Base-by-base conservation (phyloP, 2,888 invertebrate genomes). In the Apodemia hepburni region DNA sequence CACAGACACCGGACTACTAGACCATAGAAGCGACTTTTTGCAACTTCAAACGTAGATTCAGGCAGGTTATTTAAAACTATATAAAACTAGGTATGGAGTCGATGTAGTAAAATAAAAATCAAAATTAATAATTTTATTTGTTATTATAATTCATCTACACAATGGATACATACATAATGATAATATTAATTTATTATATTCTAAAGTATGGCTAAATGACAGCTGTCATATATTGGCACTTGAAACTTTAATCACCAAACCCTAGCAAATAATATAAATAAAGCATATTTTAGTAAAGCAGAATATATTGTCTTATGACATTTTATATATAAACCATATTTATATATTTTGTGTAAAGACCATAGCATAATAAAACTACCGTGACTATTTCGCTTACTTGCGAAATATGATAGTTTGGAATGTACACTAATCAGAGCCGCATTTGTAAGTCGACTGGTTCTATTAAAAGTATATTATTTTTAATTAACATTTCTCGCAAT, bases 191-290 rank as follows among this genome's bases (percentile, higher is more conserved):
- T 81, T 81, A 80, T 79, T 76, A 81, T 85, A 83, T 78, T 81
- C 51, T 84, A 83, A 85, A 82, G 86, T 89, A 91, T 90, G 88
- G 89, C 90, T 90, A 86, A 75, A 69, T 70, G 86, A 88, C 85
- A 80, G 83, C 75, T 71, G 70, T 76, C 76, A 71, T 79, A 73
- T 80, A 80, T 90, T 90, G 90, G 90, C 90, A 90, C 90, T 83
- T 88, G 78, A 83, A 86, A 82, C 80, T 75, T 70, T 68, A 61
- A 58, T 61, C 61, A 35, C 47, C 22, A 61, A 62, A 67, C 62
- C 58, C 35, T 65, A 67, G 68, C 64, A 67, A 69, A 65, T 72
- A 54, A 54, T 75, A 45, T 38, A 61, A 76, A 78, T 77, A 77
- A 79, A 82, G 78, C 77, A 77, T 77, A 76, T 71, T 72, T 66